A percentile compares a stretch with the other conserved stretches of the same genome.
phyloP scores from a whole-genome alignment of 1,140 invertebrate genomes.

The Diabrotica undecimpunctata region DNA sequence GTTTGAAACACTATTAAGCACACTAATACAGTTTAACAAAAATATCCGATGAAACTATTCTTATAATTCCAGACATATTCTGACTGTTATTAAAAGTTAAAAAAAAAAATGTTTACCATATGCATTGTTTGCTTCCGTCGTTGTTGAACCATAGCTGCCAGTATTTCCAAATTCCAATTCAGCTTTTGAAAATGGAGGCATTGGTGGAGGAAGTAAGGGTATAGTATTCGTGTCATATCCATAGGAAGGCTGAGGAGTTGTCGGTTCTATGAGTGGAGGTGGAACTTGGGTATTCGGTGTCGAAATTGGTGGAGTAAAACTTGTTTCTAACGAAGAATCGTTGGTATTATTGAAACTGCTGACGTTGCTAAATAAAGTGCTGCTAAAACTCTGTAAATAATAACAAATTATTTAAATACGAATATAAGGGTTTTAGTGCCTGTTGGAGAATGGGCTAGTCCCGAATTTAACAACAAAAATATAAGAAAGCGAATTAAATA shows the following conservation, averaged over 20 bases:
- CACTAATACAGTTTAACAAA: too few relatives aligned
- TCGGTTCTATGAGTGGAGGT: slow-evolving; percentile 23
- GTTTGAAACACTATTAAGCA: too few relatives aligned
- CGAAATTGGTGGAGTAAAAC: slow-evolving; percentile 29
- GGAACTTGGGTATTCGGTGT: slow-evolving; percentile 26
- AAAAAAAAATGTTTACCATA: slow-evolving; percentile 28
- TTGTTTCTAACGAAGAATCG: slow-evolving; percentile 7
- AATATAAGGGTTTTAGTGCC: too few relatives aligned
- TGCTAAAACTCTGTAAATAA: slow-evolving; percentile 22
- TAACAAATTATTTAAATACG: too few relatives aligned
- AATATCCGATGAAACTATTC: too few relatives aligned
- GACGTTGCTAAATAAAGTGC: neutral
- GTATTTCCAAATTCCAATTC: slow-evolving; percentile 25
- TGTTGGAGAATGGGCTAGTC: too few relatives aligned
- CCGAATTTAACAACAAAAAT: too few relatives aligned
- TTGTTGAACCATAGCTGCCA: slow-evolving; percentile 21
- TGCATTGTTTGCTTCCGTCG: slow-evolving; percentile 19
- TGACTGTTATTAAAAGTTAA: too few relatives aligned
- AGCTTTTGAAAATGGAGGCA: slow-evolving; percentile 52
- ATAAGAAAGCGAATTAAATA: too few relatives aligned
- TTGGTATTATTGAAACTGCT: neutral
- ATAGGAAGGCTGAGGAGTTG: slow-evolving; percentile 9
- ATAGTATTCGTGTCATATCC: neutral
- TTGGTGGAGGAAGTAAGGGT: slow-evolving; percentile 55
- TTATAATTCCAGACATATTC: too few relatives aligned